A percentile compares a stretch with the other conserved stretches of the same genome.
These are phyloP conservation scores for Rhabdomys pumilio DNA, from an alignment of 2,797 vertebrate genomes.

Conservation along the genomic window DNA sequence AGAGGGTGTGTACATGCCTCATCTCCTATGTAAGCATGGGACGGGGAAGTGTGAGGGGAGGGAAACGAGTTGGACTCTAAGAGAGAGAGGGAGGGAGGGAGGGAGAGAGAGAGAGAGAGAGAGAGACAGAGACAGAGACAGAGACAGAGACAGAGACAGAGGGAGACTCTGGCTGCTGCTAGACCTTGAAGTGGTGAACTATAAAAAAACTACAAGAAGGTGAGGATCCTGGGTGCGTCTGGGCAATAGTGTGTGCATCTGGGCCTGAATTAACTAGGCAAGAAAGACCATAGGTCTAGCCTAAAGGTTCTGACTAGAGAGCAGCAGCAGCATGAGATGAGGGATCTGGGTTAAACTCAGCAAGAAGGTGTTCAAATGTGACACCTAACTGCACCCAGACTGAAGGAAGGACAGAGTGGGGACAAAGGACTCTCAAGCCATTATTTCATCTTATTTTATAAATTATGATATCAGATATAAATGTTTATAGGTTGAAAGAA, in stretches of 20 bases:
- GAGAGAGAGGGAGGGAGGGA: background rate
- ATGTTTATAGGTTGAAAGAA: slow-evolving; percentile 22
- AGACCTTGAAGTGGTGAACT: background rate
- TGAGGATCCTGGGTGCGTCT: background rate
- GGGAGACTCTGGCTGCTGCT: background rate
- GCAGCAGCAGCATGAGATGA: background rate
- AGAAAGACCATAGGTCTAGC: background rate
- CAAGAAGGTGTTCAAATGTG: background rate
- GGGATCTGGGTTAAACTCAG: background rate
- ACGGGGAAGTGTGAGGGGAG: background rate
- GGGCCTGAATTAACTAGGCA: background rate
- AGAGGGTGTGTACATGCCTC: background rate
- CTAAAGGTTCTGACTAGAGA: background rate
- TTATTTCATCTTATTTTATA: background rate
- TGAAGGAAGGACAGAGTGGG: background rate
- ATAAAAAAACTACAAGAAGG: too few relatives aligned
- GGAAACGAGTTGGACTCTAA: background rate
- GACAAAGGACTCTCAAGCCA: background rate
- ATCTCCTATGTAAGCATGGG: background rate
- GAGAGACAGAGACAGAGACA: too few relatives aligned
- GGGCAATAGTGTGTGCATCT: background rate
- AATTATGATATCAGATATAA: background rate
- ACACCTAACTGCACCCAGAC: background rate
- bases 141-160: background rate
- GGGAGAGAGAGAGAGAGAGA: background rate